These are phyloP conservation scores for Germaria angustata DNA, from an alignment of 2,888 invertebrate species.

Conservation along the genomic window DNA sequence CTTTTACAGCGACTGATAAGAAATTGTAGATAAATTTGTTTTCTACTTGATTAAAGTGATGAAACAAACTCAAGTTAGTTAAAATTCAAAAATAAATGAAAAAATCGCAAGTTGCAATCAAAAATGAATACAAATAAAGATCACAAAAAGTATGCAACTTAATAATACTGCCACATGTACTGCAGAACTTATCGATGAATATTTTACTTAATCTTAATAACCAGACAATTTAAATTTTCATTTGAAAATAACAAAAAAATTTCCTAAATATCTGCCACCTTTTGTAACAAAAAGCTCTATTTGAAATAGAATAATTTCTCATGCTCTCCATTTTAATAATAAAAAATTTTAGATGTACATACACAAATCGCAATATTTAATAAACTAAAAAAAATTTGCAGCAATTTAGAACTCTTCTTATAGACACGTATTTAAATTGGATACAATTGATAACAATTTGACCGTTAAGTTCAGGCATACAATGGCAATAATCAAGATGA, in stretches of 20 bases:
- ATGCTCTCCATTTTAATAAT: not conserved
- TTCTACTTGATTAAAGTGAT: no score
- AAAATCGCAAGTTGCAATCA: no score
- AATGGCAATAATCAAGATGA: conserved; percentile 36
- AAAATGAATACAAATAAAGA: no score
- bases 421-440: conserved; percentile 75
- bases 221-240: not conserved
- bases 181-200: not conserved
- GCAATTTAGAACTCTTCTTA: conserved; percentile 70
- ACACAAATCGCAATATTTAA: not conserved
- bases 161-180: no score
- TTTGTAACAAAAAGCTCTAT: not conserved
- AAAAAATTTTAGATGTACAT: no score
- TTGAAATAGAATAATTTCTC: not conserved
- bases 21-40: no score
- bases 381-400: not conserved
- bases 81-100: no score
- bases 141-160: no score
- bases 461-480: conserved; percentile 15
- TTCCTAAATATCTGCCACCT: not conserved
- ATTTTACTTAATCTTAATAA: not conserved
- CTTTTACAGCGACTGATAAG: no score
- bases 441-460: conserved; percentile 71
- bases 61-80: no score
- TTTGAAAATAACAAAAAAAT: no score